Base-by-base conservation (phyloP, 2,888 invertebrate genomes). In the Agonopterix arenella region DNA sequence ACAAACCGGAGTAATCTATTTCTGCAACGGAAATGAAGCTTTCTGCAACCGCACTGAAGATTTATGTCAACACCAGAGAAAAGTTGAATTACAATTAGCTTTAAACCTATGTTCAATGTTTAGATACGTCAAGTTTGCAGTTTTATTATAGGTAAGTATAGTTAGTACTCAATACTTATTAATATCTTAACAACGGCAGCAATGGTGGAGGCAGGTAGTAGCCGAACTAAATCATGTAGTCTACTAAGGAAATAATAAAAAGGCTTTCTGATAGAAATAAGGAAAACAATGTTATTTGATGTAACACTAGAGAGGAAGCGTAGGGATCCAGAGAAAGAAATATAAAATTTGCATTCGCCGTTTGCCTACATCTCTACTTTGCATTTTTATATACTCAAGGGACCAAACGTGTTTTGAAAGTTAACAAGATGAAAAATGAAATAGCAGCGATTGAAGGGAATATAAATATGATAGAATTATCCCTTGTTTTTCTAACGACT, bases 311-410 rank as follows among this genome's bases (percentile, higher is more conserved):
- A 11, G 5, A 43, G 11, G 8, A 28, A 7, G 18, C 36, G 36
- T 28, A 36, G 43, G 44, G 37, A 42, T 16, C 40, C 38, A 44
- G 45, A 47, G 44, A 46, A 49, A 50, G 49, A 44, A 56, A 68
- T 54, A 72, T 71, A 64, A 72, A 71, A 80, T 81, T 80, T 75
- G 66, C 74, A 80, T 80, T 70, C 71, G 62, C 51, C 61, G 60
- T 64, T 70, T 64, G 69, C 61, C 61, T 59, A 64, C 60, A 61
- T 63, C 61, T 69, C 68, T 62, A 61, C 58, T 79, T 76, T 68
- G 68, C 73, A 74, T 79, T 79, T 76, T 78, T 76, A 74, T 73
- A 67, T 60, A 60, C 66, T 63, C 59, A 56, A 59, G 70, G 69
- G 70, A 66, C 60, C 55, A 60, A 64, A 73, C 75, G 78, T 74